These are phyloP conservation scores for Drosophila pseudotakahashii DNA, from an alignment of 2,888 invertebrate genomes.

Conservation along the genomic window DNA sequence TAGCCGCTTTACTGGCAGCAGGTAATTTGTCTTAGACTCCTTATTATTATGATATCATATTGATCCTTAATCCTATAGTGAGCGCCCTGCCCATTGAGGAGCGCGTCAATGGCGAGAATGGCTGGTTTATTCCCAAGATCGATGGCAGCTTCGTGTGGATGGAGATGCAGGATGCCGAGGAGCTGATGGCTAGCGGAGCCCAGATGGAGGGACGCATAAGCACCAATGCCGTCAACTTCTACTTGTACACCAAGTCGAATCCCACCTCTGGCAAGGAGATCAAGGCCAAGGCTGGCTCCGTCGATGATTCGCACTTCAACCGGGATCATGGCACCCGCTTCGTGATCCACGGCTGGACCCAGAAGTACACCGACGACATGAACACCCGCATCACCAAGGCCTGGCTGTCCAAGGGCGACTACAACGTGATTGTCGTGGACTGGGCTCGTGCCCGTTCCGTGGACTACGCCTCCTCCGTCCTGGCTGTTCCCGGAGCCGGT, in stretches of 20 bases:
- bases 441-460: slow-evolving; percentile 86
- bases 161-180: slow-evolving; percentile 52
- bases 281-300: slow-evolving; percentile 32
- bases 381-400: slow-evolving; percentile 82
- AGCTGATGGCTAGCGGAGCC: slow-evolving; percentile 23
- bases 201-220: slow-evolving; percentile 39
- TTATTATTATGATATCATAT: slow-evolving; percentile 3
- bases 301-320: slow-evolving; percentile 61
- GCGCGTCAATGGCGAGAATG: slow-evolving; percentile 57
- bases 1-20: slow-evolving; percentile 40
- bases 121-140: slow-evolving; percentile 64
- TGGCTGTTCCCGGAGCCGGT: slow-evolving; percentile 78
- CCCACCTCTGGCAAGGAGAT: slow-evolving; percentile 57
- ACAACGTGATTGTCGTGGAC: slow-evolving; percentile 87
- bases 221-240: slow-evolving; percentile 60
- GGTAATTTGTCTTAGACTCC: slow-evolving; percentile 29
- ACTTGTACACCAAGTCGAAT: slow-evolving; percentile 73
- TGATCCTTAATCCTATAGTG: slow-evolving; percentile 18
- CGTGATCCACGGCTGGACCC: slow-evolving; percentile 86
- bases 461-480: slow-evolving; percentile 86
- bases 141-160: slow-evolving; percentile 65
- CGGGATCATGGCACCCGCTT: slow-evolving; percentile 61
- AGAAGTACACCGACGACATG: slow-evolving; percentile 84
- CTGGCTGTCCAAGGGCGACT: slow-evolving; percentile 86
- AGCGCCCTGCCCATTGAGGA: slow-evolving; percentile 57